Evolutionary conservation across 2,113 vertebrate genomes (phyloP).

Genomic region (Pao palembangensis): DNA sequence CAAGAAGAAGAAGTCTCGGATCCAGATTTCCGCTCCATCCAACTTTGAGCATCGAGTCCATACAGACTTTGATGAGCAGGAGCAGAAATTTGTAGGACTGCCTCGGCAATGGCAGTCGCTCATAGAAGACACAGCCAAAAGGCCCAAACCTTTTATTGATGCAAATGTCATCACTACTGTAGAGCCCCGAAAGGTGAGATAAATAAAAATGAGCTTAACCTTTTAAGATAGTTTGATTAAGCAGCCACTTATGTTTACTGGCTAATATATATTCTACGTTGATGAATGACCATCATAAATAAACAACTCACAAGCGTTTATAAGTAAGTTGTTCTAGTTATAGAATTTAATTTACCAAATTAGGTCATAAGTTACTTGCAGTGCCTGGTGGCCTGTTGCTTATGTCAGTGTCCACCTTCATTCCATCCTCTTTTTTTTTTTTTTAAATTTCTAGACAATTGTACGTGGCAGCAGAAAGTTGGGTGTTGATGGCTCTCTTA

Average conservation of each 20-base stretch:
- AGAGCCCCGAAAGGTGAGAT: constrained; percentile 83
- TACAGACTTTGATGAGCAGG: constrained; percentile 88
- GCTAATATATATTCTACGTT: background rate
- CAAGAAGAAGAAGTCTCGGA: constrained; percentile 92
- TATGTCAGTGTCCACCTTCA: too few species aligned
- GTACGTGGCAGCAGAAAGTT: constrained; percentile 88
- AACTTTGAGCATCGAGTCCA: constrained; percentile 97
- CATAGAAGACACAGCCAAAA: constrained; percentile 89
- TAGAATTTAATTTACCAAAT: background rate
- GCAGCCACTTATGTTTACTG: background rate
- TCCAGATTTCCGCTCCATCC: constrained; percentile 91
- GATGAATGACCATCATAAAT: background rate
- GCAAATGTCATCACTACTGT: constrained; percentile 85
- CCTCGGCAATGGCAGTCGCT: constrained; percentile 94
- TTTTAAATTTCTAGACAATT: constrained; percentile 75
- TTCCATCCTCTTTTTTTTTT: background rate
- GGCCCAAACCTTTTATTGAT: constrained; percentile 90
- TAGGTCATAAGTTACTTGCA: background rate
- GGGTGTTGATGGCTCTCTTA: constrained; percentile 83
- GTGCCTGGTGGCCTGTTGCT: background rate
- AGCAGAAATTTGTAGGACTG: constrained; percentile 92
- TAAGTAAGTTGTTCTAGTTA: too few species aligned
- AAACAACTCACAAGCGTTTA: too few species aligned
- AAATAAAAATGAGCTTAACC: background rate
- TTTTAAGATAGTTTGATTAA: background rate